These are phyloP conservation scores for Varanus komodoensis DNA, from an alignment of 2,113 vertebrate species.

Conservation along the genomic window DNA sequence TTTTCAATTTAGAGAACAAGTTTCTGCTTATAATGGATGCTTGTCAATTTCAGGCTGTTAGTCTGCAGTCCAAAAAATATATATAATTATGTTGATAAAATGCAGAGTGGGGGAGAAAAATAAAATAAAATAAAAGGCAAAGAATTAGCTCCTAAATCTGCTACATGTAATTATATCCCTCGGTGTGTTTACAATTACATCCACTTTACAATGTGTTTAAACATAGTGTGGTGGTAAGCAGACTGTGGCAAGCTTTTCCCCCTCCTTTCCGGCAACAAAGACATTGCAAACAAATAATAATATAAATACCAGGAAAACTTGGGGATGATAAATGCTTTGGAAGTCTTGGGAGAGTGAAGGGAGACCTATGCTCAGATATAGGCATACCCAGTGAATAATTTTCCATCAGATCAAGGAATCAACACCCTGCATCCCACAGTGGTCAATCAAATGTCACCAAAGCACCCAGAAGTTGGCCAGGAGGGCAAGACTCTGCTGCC, in stretches of 20 bases:
- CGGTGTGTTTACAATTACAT: constrained; percentile 84
- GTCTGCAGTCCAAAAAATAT: constrained; percentile 77
- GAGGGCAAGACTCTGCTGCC: not conserved
- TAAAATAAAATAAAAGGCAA: constrained; percentile 67
- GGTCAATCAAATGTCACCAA: no score
- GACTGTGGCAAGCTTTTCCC: constrained; percentile 74
- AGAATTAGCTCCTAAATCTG: constrained; percentile 85
- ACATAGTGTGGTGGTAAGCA: constrained; percentile 77
- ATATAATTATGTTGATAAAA: constrained; percentile 85
- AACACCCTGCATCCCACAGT: not conserved
- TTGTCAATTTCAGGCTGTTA: constrained; percentile 82
- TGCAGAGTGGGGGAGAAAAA: constrained; percentile 50
- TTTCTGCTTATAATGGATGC: constrained; percentile 81
- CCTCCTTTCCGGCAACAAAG: constrained; percentile 36
- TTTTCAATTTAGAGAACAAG: constrained; percentile 86
- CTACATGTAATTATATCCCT: constrained; percentile 86
- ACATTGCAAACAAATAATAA: constrained; percentile 75
- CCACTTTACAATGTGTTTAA: constrained; percentile 85
- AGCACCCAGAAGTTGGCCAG: not conserved
- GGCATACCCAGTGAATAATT: not conserved
- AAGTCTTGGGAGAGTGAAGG: constrained; percentile 61
- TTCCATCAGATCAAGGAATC: not conserved
- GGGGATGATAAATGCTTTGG: constrained; percentile 65
- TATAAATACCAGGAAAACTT: constrained; percentile 65
- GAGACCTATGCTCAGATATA: not conserved